Evolutionary conservation across 2,797 vertebrate species (phyloP), one percentile per base, ranked within the genome.

Genomic region (Peromyscus nudipes): DNA sequence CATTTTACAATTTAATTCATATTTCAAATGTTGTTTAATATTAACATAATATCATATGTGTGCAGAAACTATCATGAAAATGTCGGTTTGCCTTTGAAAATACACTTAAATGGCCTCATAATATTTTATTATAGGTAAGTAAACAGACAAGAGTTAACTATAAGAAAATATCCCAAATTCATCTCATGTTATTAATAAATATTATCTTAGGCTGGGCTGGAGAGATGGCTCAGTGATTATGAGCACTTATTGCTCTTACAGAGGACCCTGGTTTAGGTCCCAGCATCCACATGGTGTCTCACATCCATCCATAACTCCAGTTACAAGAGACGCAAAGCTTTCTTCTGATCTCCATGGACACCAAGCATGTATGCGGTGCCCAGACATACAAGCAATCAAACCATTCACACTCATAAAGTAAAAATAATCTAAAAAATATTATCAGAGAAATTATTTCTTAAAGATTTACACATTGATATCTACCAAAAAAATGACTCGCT

Each of bases 21-120:
- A 65, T 64, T 84, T 95, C 5, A 12, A 65, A 19, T 85, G 4
- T 76, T 67, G 67, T 80, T 64, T 16, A 71, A 71, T 52, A 89
- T 31, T n/a, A 34, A 13, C 17, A 67, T 93, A 49, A 49, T 49
- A 87, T 4, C 37, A 40, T 65, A 40, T 73, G 73, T 55, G 87
- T 4, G 16, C 13, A 64, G 14, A 52, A 27, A 89, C 43, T 29
- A 76, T 91, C 8, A 23, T 71, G 2, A 92, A 14, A 13, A 60
- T 71, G 19, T 82, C 62, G 81, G 43, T 84, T 88, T 90, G 84
- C 6, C n/a, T 94, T 92, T 89, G 29, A 94, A 97, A 85, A 88
- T 4, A 27, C 37, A 71, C 79, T 75, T 71, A 90, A 90, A n/a
- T 37, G 1, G 40, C 0, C 43, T 57, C 10, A 49, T 83, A 91